Evolutionary conservation across 2,797 vertebrate genomes (phyloP).

Genomic region (Pelobates cultripes): DNA sequence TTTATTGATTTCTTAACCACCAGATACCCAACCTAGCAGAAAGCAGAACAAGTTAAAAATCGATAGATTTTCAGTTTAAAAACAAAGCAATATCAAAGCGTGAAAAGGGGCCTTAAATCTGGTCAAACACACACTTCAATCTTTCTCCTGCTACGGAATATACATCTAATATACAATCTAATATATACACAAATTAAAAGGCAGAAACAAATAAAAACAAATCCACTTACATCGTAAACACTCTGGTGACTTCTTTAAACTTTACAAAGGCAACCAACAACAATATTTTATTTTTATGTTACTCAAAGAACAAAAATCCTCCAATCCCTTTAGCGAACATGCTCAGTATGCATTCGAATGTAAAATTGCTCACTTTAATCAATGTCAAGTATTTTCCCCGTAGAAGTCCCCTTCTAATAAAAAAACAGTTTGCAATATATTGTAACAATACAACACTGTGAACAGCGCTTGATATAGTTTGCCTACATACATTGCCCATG

Average conservation of each 20-base stretch:
- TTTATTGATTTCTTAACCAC: conserved; percentile 54
- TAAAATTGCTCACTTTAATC: conserved; percentile 54
- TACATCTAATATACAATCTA: too few relatives aligned
- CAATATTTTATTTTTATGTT: conserved; percentile 18
- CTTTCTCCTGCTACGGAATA: background rate
- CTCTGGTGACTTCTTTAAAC: background rate
- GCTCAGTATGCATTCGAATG: conserved; percentile 42
- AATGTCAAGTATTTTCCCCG: conserved; percentile 52
- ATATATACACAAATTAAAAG: background rate
- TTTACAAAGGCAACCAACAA: conserved; percentile 19
- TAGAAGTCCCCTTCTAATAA: conserved; percentile 49
- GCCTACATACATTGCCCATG: conserved; percentile 22
- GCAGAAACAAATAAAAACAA: background rate
- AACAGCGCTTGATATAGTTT: conserved; percentile 22
- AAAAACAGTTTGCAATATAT: conserved; percentile 32
- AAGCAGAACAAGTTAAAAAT: conserved; percentile 55
- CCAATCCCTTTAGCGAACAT: conserved; percentile 37
- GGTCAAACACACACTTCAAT: conserved; percentile 1
- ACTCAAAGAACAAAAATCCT: conserved; percentile 32
- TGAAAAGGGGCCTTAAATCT: conserved; percentile 31
- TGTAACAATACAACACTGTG: conserved; percentile 13
- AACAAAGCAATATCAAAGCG: conserved; percentile 36
- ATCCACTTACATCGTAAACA: too few relatives aligned
- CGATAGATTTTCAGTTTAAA: conserved; percentile 45
- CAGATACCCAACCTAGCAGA: conserved; percentile 53